Percentiles rank a stretch among this genome's conserved stretches.
phyloP scores from a whole-genome alignment of 2,113 vertebrate species.

The Zosterops japonicus region DNA sequence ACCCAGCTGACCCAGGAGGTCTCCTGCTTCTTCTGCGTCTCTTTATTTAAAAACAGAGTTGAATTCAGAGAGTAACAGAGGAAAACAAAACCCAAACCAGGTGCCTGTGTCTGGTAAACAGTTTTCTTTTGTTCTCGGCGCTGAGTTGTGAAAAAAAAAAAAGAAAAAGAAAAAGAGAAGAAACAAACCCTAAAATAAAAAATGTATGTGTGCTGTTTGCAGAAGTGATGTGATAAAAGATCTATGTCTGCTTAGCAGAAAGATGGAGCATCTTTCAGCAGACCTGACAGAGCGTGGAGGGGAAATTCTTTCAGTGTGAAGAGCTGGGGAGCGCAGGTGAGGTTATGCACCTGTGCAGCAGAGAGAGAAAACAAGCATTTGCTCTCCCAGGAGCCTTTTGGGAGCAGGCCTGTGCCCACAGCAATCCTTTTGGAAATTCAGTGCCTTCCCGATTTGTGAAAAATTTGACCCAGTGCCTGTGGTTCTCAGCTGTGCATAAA shows the following conservation, averaged over 20 bases:
- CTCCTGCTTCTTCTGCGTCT: constrained; percentile 49
- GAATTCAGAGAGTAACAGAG: constrained; percentile 54
- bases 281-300: constrained; percentile 11
- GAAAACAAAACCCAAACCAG: constrained; percentile 58
- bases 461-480: constrained; percentile 44
- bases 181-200: background rate
- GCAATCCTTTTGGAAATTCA: constrained; percentile 36
- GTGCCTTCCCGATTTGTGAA: background rate
- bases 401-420: background rate
- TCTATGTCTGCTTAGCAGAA: constrained; percentile 19
- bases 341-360: constrained; percentile 27
- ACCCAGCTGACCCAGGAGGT: constrained; percentile 56
- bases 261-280: constrained; percentile 49
- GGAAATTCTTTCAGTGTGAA: constrained; percentile 46
- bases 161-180: too few species aligned
- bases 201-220: constrained; percentile 11
- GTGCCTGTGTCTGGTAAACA: constrained; percentile 56
- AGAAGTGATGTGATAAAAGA: constrained; percentile 41
- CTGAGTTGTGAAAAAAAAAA: background rate
- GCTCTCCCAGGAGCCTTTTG: background rate
- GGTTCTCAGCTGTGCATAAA: background rate
- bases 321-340: constrained; percentile 51
- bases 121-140: constrained; percentile 43
- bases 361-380: constrained; percentile 5
- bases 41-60: constrained; percentile 63